Evolutionary conservation across 1,140 invertebrate species (phyloP).

Genomic region (Drosophila persimilis): DNA sequence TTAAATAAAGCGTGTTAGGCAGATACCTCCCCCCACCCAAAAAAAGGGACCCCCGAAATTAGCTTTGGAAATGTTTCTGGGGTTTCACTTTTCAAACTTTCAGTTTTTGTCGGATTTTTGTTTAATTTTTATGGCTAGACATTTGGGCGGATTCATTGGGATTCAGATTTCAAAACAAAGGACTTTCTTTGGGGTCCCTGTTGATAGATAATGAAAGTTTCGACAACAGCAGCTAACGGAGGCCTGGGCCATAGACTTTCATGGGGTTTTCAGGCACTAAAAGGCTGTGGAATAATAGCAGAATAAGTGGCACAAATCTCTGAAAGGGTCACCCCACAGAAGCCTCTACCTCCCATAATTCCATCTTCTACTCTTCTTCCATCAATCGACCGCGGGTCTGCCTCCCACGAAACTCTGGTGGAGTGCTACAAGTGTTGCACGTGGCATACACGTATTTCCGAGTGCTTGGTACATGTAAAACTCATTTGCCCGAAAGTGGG

Average conservation of each 20-base stretch:
- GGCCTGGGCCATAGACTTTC: no score
- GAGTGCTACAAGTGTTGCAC: no score
- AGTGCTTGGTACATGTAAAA: constrained; percentile 26
- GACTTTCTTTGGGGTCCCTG: constrained; percentile 6
- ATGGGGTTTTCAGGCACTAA: neutral
- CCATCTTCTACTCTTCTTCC: no score
- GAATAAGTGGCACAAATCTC: no score
- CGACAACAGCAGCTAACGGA: no score
- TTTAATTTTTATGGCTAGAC: constrained; percentile 66
- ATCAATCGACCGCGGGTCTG: no score
- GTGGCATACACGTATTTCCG: no score
- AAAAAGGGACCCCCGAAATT: constrained; percentile 34
- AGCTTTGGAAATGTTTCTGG: constrained; percentile 49
- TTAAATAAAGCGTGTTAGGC: constrained; percentile 62
- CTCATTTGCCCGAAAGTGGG: constrained; percentile 54
- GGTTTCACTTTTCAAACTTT: constrained; percentile 16
- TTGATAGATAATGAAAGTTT: constrained; percentile 18
- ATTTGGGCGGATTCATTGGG: constrained; percentile 1
- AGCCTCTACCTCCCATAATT: no score
- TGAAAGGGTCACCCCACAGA: no score
- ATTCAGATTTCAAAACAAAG: constrained; percentile 38
- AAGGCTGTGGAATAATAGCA: neutral
- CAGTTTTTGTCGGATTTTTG: constrained; percentile 32
- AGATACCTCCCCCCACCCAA: constrained; percentile 13
- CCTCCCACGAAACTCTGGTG: no score